These are phyloP conservation scores for Otocyon megalotis DNA, from an alignment of 2,113 vertebrate genomes.

Conservation along the genomic window DNA sequence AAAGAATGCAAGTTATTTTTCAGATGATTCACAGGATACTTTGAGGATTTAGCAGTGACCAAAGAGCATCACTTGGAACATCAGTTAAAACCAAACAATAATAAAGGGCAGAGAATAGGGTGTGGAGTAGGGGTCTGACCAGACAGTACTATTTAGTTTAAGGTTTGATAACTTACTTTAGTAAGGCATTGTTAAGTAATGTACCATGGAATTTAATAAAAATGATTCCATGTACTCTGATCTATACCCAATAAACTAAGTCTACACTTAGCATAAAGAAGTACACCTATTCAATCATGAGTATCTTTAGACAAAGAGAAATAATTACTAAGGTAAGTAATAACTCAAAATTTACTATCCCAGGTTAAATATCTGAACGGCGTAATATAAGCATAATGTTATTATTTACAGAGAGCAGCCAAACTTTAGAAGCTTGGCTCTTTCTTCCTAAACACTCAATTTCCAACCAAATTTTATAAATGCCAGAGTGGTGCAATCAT, in stretches of 20 bases:
- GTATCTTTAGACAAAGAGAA: background rate
- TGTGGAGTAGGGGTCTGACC: background rate
- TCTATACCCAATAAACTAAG: background rate
- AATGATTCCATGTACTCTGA: background rate
- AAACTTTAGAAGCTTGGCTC: background rate
- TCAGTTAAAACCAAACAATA: background rate
- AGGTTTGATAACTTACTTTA: slow-evolving; percentile 2
- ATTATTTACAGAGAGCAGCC: background rate
- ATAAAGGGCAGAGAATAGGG: background rate
- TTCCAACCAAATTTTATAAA: background rate
- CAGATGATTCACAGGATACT: background rate
- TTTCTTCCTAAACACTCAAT: background rate
- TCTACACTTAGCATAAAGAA: background rate
- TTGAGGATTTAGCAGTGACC: background rate
- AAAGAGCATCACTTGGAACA: background rate
- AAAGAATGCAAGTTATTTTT: background rate
- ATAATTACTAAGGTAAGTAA: background rate
- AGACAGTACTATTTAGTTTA: background rate
- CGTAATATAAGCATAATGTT: background rate
- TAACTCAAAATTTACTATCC: background rate
- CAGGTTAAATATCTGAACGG: background rate
- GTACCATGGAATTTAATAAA: background rate
- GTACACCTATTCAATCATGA: background rate
- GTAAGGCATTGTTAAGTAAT: background rate
- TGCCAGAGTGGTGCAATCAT: background rate